These are phyloP conservation scores for Notothenia coriiceps DNA, from an alignment of 2,113 vertebrate species.

Conservation along the genomic window DNA sequence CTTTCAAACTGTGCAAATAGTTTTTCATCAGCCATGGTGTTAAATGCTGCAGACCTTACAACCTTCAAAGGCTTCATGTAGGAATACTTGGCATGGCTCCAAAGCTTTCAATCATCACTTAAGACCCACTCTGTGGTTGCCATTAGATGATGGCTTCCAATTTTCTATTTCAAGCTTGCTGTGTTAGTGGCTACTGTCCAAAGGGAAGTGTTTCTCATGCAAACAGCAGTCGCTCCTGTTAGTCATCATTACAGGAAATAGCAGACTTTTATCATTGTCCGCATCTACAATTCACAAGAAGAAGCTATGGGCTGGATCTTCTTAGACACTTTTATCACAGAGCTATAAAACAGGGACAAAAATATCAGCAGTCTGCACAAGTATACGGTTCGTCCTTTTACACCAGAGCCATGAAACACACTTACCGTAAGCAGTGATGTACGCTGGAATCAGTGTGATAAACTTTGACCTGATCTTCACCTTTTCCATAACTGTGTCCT, in stretches of 20 bases:
- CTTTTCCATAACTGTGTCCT: background rate
- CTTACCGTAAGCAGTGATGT: background rate
- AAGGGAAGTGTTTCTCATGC: constrained; percentile 44
- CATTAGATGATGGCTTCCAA: constrained; percentile 67
- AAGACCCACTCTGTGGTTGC: constrained; percentile 52
- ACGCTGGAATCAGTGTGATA: background rate
- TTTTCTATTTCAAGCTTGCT: constrained; percentile 73
- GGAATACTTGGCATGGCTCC: constrained; percentile 56
- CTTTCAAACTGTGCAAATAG: constrained; percentile 51
- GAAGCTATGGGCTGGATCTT: background rate
- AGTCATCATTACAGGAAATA: constrained; percentile 1
- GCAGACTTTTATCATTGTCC: constrained; percentile 43
- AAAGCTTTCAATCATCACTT: constrained; percentile 67
- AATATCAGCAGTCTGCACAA: constrained; percentile 28
- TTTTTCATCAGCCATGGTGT: constrained; percentile 39
- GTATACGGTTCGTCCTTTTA: constrained; percentile 8
- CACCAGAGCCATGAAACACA: background rate
- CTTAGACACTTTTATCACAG: constrained; percentile 36
- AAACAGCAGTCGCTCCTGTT: constrained; percentile 23
- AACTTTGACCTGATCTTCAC: constrained; percentile 21
- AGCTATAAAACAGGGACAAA: constrained; percentile 37
- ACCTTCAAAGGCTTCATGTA: constrained; percentile 57
- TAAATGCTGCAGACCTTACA: constrained; percentile 62
- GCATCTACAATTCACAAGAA: constrained; percentile 26
- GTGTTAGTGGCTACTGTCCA: constrained; percentile 65